Conservation (phyloP, 2,113 vertebrate species). For the Hydropotes inermis region DNA sequence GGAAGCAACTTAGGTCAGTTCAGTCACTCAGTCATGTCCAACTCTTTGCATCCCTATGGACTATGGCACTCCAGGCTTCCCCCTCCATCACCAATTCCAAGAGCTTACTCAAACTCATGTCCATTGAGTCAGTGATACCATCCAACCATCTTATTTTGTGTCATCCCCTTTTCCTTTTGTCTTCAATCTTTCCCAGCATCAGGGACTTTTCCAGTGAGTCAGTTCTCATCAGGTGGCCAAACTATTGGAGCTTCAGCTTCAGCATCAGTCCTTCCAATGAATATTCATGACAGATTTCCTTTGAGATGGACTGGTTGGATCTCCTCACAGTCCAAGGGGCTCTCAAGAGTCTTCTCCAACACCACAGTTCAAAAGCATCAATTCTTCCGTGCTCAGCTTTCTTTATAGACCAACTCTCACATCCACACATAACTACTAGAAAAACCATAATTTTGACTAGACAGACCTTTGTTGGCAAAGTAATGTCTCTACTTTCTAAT, state of each 20-base stretch:
- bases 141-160: background rate
- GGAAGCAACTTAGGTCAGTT: constrained; percentile 20
- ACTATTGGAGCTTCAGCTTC: background rate
- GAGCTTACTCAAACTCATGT: background rate
- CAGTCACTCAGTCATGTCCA: background rate
- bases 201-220: background rate
- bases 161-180: background rate
- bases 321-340: background rate
- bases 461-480: background rate
- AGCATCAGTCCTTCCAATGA: background rate
- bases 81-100: background rate
- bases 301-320: background rate
- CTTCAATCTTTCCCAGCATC: background rate
- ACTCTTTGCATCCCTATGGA: background rate
- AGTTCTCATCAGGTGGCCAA: background rate
- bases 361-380: background rate
- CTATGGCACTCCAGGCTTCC: background rate
- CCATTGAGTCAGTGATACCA: background rate
- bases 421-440: background rate
- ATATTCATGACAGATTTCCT: background rate
- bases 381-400: background rate
- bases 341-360: background rate
- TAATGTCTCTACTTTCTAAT: background rate
- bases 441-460: background rate
- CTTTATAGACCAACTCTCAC: background rate